phyloP scores from a whole-genome alignment of 2,888 invertebrate genomes.

The Unio pictorum region DNA sequence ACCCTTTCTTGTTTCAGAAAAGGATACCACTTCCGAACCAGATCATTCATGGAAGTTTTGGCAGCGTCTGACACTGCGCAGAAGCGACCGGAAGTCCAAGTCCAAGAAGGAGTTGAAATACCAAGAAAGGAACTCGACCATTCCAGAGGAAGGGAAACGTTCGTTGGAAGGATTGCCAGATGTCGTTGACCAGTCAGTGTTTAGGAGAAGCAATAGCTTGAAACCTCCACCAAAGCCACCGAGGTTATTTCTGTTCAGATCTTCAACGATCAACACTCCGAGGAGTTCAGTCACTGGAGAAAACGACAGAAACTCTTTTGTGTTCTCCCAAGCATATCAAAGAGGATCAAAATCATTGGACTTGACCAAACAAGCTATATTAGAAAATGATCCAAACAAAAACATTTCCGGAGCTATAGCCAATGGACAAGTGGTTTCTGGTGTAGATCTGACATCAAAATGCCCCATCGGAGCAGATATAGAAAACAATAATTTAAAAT shows the following conservation, averaged over 20 bases:
- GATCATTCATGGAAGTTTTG: constrained; percentile 54
- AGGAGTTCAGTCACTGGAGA: constrained; percentile 42
- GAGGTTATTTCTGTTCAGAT: constrained; percentile 55
- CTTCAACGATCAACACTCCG: constrained; percentile 48
- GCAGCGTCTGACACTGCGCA: constrained; percentile 45
- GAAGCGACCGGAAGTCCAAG: constrained; percentile 13
- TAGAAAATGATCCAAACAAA: not conserved
- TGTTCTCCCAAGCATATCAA: constrained; percentile 38
- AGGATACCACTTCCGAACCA: too few species aligned
- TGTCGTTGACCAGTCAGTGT: constrained; percentile 42
- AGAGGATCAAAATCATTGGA: constrained; percentile 12
- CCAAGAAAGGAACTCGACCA: constrained; percentile 6
- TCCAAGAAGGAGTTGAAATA: constrained; percentile 7
- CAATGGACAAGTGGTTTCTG: too few species aligned
- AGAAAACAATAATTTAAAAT: not conserved
- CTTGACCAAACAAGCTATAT: not conserved
- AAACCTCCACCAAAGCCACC: constrained; percentile 65
- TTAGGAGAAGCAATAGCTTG: constrained; percentile 43
- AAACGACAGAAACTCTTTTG: constrained; percentile 40
- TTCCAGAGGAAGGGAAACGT: constrained; percentile 11
- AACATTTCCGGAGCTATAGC: too few species aligned
- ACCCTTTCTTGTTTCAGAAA: too few species aligned
- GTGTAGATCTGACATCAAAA: too few species aligned
- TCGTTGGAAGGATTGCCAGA: constrained; percentile 35
- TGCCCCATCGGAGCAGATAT: too few species aligned